These are phyloP conservation scores for Horisme vitalbata DNA, from an alignment of 2,888 invertebrate species.

Conservation along the genomic window DNA sequence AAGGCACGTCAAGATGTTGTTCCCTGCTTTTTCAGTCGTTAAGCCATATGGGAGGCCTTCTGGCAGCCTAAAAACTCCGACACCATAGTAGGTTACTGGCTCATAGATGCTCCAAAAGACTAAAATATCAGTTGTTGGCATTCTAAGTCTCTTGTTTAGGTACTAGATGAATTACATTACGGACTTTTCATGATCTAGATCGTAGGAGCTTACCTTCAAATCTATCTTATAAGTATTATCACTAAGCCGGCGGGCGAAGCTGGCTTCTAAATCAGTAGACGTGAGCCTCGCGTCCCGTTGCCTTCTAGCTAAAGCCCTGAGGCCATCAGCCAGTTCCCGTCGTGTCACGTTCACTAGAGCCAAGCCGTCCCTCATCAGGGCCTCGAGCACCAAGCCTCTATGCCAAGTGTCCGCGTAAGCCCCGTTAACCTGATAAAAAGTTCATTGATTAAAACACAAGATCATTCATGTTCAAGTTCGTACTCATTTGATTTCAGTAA, in stretches of 20 bases:
- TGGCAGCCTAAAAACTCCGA: too few species aligned
- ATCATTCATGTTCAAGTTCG: slow-evolving; percentile 20
- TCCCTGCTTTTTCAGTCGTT: too few species aligned
- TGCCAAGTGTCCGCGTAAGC: slow-evolving; percentile 85
- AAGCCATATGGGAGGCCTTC: too few species aligned
- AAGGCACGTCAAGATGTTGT: too few species aligned
- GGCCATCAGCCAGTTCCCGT: slow-evolving; percentile 78
- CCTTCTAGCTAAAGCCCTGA: slow-evolving; percentile 65
- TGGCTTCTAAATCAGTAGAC: slow-evolving; percentile 63
- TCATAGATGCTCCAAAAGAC: too few species aligned
- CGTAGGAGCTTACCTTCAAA: slow-evolving; percentile 53
- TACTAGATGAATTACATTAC: too few species aligned
- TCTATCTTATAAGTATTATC: slow-evolving; percentile 71
- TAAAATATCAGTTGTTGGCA: too few species aligned
- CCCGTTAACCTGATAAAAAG: slow-evolving; percentile 78
- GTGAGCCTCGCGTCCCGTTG: slow-evolving; percentile 65
- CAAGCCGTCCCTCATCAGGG: slow-evolving; percentile 76
- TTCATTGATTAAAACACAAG: slow-evolving; percentile 23
- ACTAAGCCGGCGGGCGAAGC: slow-evolving; percentile 59
- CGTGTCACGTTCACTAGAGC: slow-evolving; percentile 78
- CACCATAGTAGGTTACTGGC: too few species aligned
- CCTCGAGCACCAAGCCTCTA: slow-evolving; percentile 71
- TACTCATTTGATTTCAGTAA: slow-evolving; percentile 16
- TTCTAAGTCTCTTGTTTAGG: too few species aligned
- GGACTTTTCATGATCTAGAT: neutral